phyloP scores from a whole-genome alignment of 2,888 invertebrate genomes.

The Tuberolachnus salignus region DNA sequence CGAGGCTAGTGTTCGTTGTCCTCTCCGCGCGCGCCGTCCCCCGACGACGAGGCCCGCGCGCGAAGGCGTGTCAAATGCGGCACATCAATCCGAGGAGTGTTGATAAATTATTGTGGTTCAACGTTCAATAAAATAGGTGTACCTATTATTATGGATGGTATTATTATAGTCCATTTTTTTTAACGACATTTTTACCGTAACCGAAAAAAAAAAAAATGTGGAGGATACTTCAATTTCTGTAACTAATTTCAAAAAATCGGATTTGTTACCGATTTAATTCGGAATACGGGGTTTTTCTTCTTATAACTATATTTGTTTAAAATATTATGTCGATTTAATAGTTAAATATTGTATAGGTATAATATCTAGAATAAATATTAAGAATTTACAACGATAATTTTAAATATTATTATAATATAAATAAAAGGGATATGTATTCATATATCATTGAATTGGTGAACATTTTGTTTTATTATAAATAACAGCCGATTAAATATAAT shows the following conservation, averaged over 20 bases:
- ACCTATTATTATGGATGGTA: constrained; percentile 23
- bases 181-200: constrained; percentile 17
- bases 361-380: not conserved
- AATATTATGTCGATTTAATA: not conserved
- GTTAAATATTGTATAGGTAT: not conserved
- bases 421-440: not conserved
- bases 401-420: too few relatives aligned
- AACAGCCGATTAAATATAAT: too few relatives aligned
- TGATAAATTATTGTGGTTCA: constrained; percentile 55
- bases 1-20: constrained; percentile 51
- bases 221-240: not conserved
- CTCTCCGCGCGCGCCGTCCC: not conserved
- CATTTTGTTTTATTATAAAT: too few relatives aligned
- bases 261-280: not conserved
- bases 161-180: constrained; percentile 11
- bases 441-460: not conserved
- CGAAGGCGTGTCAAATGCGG: constrained; percentile 55
- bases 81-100: constrained; percentile 50
- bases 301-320: not conserved
- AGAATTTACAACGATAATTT: not conserved
- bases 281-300: not conserved
- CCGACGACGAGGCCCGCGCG: constrained; percentile 3
- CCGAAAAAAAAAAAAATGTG: constrained; percentile 12
- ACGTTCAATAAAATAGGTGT: constrained; percentile 53
- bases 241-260: constrained; percentile 1